A percentile compares a stretch with the other conserved stretches of the same genome.
Evolutionary conservation across 2,888 invertebrate species (phyloP).

Genomic region (Aplocera efformata): DNA sequence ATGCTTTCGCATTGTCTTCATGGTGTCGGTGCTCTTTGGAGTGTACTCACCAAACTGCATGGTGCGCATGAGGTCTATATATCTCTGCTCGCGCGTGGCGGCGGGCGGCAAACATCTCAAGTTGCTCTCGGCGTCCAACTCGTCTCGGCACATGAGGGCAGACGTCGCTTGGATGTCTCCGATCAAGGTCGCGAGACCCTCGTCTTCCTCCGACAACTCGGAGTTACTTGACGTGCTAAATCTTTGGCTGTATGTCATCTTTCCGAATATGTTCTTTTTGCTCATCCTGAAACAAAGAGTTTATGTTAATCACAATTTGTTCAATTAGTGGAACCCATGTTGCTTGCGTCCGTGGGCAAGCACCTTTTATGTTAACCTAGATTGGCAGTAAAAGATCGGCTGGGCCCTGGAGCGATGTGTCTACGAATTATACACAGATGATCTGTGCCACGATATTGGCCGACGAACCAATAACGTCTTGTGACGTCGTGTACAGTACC

Average conservation of each 20-base stretch:
- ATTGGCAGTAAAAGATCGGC: too few relatives aligned
- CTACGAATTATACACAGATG: too few relatives aligned
- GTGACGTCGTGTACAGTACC: slow-evolving; percentile 59
- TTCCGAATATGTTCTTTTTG: slow-evolving; percentile 81
- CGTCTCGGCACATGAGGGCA: slow-evolving; percentile 64
- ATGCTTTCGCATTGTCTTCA: neutral
- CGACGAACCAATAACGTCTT: too few relatives aligned
- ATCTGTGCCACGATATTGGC: too few relatives aligned
- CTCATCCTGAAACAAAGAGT: slow-evolving; percentile 74
- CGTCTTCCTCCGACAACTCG: slow-evolving; percentile 90
- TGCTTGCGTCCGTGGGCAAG: too few relatives aligned
- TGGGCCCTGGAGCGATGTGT: too few relatives aligned
- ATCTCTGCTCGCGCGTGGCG: slow-evolving; percentile 78
- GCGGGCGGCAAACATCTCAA: slow-evolving; percentile 56
- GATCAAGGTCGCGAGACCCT: slow-evolving; percentile 92
- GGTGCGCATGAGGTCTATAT: slow-evolving; percentile 92
- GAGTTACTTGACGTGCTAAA: slow-evolving; percentile 70
- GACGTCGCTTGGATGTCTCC: slow-evolving; percentile 87
- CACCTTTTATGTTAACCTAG: too few relatives aligned
- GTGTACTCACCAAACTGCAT: slow-evolving; percentile 88
- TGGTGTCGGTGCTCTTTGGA: neutral
- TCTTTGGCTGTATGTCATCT: slow-evolving; percentile 78
- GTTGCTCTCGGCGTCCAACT: slow-evolving; percentile 47
- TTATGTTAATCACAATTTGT: too few relatives aligned
- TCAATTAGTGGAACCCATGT: too few relatives aligned